Base-by-base conservation (phyloP, 64 coral and sea anemone genomes). In the Platygyra sinensis region DNA sequence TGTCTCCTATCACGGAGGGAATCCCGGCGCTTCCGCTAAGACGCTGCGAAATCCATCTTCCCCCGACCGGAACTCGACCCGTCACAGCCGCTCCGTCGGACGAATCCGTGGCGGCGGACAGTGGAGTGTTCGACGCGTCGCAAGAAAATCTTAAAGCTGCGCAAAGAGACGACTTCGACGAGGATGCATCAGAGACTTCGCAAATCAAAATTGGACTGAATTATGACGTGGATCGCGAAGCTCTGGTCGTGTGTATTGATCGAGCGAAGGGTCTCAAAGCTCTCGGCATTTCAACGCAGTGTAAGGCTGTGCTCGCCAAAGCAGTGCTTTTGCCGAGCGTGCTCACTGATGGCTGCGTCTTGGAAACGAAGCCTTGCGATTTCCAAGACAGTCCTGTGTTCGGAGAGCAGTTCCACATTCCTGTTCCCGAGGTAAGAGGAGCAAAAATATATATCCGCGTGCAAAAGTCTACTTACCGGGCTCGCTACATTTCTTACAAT, bases 51-150 rank as follows among this genome's bases (percentile, higher is more conserved):
- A 74, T 67, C 31, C 78, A 33, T 17, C 73, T 92, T 77, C 92
- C 92, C 52, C 86, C 82, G 30, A 87, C 88, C 9, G 89, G 65
- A 9, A 89, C 79, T 0, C 57, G 90, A 46, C 90, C 93, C 19
- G 96, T 98, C 1, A 95, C 94, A 10, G 96, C 96, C n/a, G 96
- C 96, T 16, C 94, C 90, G 1, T 98, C 96, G n/a, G 91, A 98
- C 59, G 96, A 98, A 91, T 95, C 93, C 22, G 96, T 98, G 49
- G 96, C 96, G 24, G 96, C 96, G n/a, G 96, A 98, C 33, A 98
- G 96, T 73, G 96, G 96, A 36, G 96, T 98, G 25, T 98, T 98
- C n/a, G 96, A 95, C 31, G 94, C 96, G 18, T 98, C 96, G 4
- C 90, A 92, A 76, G 96, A 98, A 57, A 98, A 98, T 39, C 78